These are phyloP conservation scores for Geophilus truncorum DNA, from an alignment of 2,888 invertebrate species.

Conservation along the genomic window DNA sequence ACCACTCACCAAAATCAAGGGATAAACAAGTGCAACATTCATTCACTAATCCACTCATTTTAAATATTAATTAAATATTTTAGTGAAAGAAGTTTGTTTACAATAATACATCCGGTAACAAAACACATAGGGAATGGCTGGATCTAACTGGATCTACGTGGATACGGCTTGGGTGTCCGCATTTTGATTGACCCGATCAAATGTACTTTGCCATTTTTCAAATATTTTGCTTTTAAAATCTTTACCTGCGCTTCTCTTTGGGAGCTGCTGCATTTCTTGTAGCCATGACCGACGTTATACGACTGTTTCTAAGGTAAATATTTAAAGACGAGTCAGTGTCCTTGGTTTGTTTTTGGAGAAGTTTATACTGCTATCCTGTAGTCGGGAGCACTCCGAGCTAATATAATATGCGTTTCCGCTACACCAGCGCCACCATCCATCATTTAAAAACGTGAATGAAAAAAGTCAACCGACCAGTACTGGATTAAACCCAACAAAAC, in stretches of 20 bases:
- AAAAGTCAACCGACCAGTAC: too few relatives aligned
- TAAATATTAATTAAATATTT: too few relatives aligned
- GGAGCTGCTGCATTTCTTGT: background rate
- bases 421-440: background rate
- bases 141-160: background rate
- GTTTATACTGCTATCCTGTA: background rate
- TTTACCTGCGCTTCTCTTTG: background rate
- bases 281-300: background rate
- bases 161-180: background rate
- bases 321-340: background rate
- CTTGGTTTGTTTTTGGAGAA: background rate
- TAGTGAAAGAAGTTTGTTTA: too few relatives aligned
- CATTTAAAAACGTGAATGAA: background rate
- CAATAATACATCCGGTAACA: background rate
- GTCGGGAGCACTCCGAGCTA: background rate
- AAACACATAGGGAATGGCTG: background rate
- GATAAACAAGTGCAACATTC: too few relatives aligned
- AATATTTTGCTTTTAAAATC: background rate
- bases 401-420: background rate
- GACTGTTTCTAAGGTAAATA: background rate
- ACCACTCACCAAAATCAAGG: too few relatives aligned
- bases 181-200: background rate
- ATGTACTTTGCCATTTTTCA: background rate
- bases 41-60: too few relatives aligned
- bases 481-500: too few relatives aligned